phyloP scores from a whole-genome alignment of 2,113 vertebrate genomes.

The Indri indri region DNA sequence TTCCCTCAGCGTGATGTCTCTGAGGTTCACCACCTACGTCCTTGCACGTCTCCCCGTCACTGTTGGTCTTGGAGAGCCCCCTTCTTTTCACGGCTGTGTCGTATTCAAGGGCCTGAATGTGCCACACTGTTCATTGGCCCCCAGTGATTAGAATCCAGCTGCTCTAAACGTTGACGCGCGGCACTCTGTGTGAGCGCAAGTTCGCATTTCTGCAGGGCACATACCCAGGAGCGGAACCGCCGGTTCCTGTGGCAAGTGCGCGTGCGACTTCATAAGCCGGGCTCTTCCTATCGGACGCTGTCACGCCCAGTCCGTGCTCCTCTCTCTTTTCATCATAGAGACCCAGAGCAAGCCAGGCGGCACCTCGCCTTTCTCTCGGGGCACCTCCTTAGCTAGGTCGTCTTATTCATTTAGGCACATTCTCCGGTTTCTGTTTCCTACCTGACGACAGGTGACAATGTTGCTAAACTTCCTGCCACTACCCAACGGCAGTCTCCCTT shows the following conservation, averaged over 20 bases:
- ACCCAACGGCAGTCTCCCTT: background rate
- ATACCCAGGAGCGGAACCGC: background rate
- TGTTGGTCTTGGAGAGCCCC: background rate
- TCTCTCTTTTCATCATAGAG: background rate
- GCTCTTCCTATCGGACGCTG: background rate
- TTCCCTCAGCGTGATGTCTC: background rate
- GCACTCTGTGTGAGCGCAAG: background rate
- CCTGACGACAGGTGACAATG: background rate
- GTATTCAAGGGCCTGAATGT: no score
- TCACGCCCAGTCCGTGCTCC: background rate
- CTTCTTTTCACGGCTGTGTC: background rate
- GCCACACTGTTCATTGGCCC: rapidly evolving
- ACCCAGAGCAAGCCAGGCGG: background rate
- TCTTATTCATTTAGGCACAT: background rate
- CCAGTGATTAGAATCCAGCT: background rate
- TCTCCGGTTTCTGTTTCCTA: background rate
- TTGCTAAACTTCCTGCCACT: background rate
- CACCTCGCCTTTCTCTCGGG: background rate
- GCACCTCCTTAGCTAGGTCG: background rate
- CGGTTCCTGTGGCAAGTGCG: background rate
- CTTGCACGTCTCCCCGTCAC: background rate
- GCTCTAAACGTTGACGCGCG: background rate
- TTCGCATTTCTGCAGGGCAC: background rate
- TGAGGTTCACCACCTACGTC: background rate
- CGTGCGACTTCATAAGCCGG: no score